Conservation (phyloP, 1,140 invertebrate genomes). For the Drosophila kikkawai region DNA sequence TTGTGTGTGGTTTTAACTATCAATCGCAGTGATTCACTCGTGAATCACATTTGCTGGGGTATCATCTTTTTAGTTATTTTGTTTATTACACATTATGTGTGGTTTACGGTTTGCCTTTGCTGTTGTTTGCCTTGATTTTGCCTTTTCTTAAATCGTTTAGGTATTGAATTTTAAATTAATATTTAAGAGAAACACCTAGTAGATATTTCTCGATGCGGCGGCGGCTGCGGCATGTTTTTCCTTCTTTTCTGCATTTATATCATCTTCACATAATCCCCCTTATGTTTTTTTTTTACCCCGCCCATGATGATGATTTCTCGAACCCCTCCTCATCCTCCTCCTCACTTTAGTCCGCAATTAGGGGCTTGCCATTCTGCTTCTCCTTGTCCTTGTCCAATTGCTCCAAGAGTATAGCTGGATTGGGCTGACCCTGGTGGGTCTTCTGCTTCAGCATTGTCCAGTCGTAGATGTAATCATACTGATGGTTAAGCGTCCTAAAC, state of each 20-base stretch:
- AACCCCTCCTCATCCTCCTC: neutral
- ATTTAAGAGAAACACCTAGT: slow-evolving; percentile 68
- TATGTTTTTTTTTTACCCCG: neutral
- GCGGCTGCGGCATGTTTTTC: neutral
- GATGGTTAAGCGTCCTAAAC: slow-evolving; percentile 99
- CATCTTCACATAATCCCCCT: slow-evolving; percentile 5
- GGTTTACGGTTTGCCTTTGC: slow-evolving; percentile 12
- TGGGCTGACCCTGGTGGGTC: slow-evolving; percentile 79
- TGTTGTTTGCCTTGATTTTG: slow-evolving; percentile 7
- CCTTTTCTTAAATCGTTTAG: slow-evolving; percentile 70
- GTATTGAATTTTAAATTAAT: slow-evolving; percentile 79
- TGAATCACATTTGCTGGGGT: slow-evolving; percentile 55
- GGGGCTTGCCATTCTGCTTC: slow-evolving; percentile 77
- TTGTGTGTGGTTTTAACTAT: slow-evolving; percentile 7
- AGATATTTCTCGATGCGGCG: slow-evolving; percentile 5
- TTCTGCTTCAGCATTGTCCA: slow-evolving; percentile 99
- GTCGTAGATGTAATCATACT: slow-evolving; percentile 99
- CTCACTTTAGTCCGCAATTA: slow-evolving; percentile 71
- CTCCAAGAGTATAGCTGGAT: slow-evolving; percentile 79
- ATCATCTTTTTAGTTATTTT: slow-evolving; percentile 18
- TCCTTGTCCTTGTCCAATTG: slow-evolving; percentile 84
- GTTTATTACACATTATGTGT: slow-evolving; percentile 16
- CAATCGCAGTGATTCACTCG: slow-evolving; percentile 41
- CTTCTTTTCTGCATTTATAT: neutral
- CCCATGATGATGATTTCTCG: slow-evolving; percentile 7